Conservation (phyloP, 2,888 invertebrate genomes). For the Auanema sp. region DNA sequence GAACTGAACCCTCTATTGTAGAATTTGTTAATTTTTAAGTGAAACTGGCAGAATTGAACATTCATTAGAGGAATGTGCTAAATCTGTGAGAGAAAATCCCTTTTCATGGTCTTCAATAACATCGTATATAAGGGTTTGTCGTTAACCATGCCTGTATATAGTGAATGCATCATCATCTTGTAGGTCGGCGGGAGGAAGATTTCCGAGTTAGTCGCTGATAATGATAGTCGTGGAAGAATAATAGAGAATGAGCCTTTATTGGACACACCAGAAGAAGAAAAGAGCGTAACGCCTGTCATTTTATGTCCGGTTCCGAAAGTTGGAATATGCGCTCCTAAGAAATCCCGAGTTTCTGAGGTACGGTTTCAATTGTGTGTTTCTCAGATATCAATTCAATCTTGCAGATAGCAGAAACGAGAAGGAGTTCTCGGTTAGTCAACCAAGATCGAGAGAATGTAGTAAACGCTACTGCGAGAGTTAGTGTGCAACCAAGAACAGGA, state of each 20-base stretch:
- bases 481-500: neutral
- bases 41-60: constrained; percentile 8
- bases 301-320: constrained; percentile 1
- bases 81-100: constrained; percentile 27
- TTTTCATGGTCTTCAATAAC: constrained; percentile 36
- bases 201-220: too few relatives aligned
- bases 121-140: constrained; percentile 16
- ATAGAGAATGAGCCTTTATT: too few relatives aligned
- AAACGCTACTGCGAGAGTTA: neutral
- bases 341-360: neutral
- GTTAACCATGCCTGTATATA: neutral
- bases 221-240: too few relatives aligned
- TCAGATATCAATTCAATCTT: neutral
- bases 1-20: neutral
- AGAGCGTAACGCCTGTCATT: neutral
- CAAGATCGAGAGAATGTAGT: constrained; percentile 19
- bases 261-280: too few relatives aligned
- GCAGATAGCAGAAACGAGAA: constrained; percentile 8
- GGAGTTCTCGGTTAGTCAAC: constrained; percentile 15
- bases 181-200: too few relatives aligned
- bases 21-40: neutral
- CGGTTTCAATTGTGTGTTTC: neutral
- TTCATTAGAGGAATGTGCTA: constrained; percentile 20
- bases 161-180: too few relatives aligned
- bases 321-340: constrained; percentile 1